Base-by-base conservation (phyloP, 2,888 invertebrate genomes). In the Clistopyga incitator region DNA sequence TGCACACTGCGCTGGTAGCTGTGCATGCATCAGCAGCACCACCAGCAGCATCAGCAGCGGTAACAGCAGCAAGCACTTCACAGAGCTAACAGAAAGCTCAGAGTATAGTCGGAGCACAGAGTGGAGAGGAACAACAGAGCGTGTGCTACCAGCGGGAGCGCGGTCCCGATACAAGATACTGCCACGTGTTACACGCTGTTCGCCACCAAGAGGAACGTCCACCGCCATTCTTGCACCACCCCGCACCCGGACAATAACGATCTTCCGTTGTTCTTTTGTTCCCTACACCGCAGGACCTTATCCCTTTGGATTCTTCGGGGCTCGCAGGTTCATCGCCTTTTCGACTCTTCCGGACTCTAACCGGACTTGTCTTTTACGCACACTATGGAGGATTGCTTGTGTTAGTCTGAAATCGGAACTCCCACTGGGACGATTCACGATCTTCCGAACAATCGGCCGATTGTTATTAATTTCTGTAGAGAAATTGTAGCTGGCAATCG, bases 131-230 rank as follows among this genome's bases (percentile, higher is more conserved):
- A 91, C 89, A 81, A 81, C 84, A 38, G 78, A 90, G 86, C 88
- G 89, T 88, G 91, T 89, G 90, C 84, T 86, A 92, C 89, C 92
- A 92, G 92, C 92, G 88, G 92, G 91, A 89, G 88, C 90, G 88
- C 88, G 87, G 88, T 87, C 86, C 88, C 90, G 92, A 93, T 93
- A 93, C 92, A 93, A 93, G 93, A 92, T 92, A 93, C 92, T 90
- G 92, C 92, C 92, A 92, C 93, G 92, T 92, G 92, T 92, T 91
- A 93, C 92, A 93, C 91, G 92, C 90, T 93, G 92, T 92, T 92
- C 91, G 91, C 92, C 92, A 92, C 92, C 91, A 92, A 90, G 89
- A 91, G 91, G 90, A 91, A 91, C 90, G 89, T 61, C 80, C 84
- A 82, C 86, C 87, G 86, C 88, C 89, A 89, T 89, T 88, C 88